Evolutionary conservation across 1,140 invertebrate genomes (phyloP), one percentile per base, ranked within the genome.

Genomic region (Augochlora pura): DNA sequence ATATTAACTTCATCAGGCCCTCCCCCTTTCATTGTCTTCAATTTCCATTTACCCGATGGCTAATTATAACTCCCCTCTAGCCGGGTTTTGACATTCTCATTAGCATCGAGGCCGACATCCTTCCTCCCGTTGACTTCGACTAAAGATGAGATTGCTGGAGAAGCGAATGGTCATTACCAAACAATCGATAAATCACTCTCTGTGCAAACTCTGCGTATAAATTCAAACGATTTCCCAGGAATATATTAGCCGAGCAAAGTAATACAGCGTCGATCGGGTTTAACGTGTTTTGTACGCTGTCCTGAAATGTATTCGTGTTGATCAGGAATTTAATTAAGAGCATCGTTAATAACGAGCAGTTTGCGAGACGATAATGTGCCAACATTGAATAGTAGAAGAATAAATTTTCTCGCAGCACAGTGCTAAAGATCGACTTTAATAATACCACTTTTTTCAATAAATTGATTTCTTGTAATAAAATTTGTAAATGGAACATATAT

Each of bases 51-150:
- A 59, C 52, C 59, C 80, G 73, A 79, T 84, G 72, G 67, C 71
- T 84, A 84, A 81, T 86, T 86, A 80, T 42, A 77, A 80, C 68
- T 76, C 67, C 27, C 59, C 27, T 27, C 59, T 60, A 14, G 62
- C 21, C 27, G 63, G 62, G 59, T 82, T 82, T 86, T 86, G 84
- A 86, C 79, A 78, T 77, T 86, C 79, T 84, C 77, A 86, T 86
- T 84, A 86, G 66, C 70, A 74, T 72, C 76, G 32, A 52, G 38
- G 18, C 23, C 23, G 42, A n/a, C 68, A 52, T 25, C 65, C 27
- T 38, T 46, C 57, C 18, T 1, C 23, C 42, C n/a, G 64, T 60
- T 71, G 54, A 72, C 68, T 57, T 72, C 68, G 42, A 63, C 46
- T n/a, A 42, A 77, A 54, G 76, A 72, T 46, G 46, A 54, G 60